A percentile compares a stretch with the other conserved stretches of the same genome.
These are phyloP conservation scores for Potamilus streckersoni DNA, from an alignment of 1,140 invertebrate genomes.

Conservation along the genomic window DNA sequence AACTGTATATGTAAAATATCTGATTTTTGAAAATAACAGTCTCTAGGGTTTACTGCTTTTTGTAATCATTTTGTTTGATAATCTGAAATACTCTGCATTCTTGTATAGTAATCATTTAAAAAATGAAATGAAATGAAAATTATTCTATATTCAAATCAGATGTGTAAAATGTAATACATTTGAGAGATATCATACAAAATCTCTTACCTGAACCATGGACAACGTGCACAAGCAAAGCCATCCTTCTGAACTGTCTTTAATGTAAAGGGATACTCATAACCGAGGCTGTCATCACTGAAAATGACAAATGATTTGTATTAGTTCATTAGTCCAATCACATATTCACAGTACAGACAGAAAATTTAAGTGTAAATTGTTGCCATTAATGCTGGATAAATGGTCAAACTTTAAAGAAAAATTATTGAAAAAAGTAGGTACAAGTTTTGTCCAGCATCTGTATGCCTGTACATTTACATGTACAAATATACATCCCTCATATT, in stretches of 20 bases:
- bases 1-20: background rate
- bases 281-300: slow-evolving; percentile 86
- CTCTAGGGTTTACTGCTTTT: background rate
- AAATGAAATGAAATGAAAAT: background rate
- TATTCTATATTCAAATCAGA: too few relatives aligned
- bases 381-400: too few relatives aligned
- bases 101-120: background rate
- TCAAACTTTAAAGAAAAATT: too few relatives aligned
- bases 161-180: background rate
- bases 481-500: too few relatives aligned
- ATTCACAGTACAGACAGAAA: too few relatives aligned
- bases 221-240: slow-evolving; percentile 82
- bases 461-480: too few relatives aligned
- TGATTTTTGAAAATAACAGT: background rate
- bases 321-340: too few relatives aligned
- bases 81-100: background rate
- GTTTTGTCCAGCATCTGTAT: too few relatives aligned
- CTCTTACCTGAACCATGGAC: slow-evolving; percentile 80
- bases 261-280: slow-evolving; percentile 89
- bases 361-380: too few relatives aligned
- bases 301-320: background rate
- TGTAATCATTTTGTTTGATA: background rate
- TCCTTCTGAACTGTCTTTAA: slow-evolving; percentile 79
- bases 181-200: background rate
- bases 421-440: too few relatives aligned